phyloP scores from a whole-genome alignment of 2,888 invertebrate species.

The Hypselothyrea guttata region DNA sequence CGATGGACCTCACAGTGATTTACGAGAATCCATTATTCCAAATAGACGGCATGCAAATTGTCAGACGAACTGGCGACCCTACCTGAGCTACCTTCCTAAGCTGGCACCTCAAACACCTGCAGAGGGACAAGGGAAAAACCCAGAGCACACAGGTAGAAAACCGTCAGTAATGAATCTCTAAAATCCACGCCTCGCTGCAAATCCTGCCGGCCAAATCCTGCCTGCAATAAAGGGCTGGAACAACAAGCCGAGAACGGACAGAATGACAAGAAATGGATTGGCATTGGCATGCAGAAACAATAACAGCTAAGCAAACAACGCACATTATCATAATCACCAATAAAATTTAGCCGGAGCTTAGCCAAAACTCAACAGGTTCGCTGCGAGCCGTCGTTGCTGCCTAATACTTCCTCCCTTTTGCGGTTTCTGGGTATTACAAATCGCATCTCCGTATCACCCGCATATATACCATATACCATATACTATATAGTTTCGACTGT shows the following conservation, averaged over 20 bases:
- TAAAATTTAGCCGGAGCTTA: constrained; percentile 58
- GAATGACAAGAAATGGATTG: not conserved
- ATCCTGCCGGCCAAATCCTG: constrained; percentile 20
- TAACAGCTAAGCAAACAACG: constrained; percentile 47
- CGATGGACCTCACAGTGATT: constrained; percentile 68
- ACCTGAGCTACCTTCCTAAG: constrained; percentile 39
- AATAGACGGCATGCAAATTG: constrained; percentile 58
- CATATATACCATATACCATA: too few species aligned
- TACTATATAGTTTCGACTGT: constrained; percentile 43
- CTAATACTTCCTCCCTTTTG: constrained; percentile 43
- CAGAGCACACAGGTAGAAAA: constrained; percentile 27
- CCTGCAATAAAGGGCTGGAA: constrained; percentile 59
- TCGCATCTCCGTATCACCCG: constrained; percentile 46
- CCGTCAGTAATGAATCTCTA: constrained; percentile 73
- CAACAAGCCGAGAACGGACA: constrained; percentile 44
- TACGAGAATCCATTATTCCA: constrained; percentile 27
- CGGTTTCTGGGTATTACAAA: constrained; percentile 41
- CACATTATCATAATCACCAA: constrained; percentile 77
- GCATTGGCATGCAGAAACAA: constrained; percentile 51
- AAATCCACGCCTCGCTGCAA: constrained; percentile 74
- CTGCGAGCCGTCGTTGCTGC: constrained; percentile 1
- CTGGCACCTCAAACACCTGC: constrained; percentile 57
- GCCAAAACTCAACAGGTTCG: constrained; percentile 46
- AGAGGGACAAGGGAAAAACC: constrained; percentile 49
- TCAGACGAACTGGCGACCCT: constrained; percentile 50